Base-by-base conservation (phyloP, 2,888 invertebrate genomes). In the Watsonalla cultraria region DNA sequence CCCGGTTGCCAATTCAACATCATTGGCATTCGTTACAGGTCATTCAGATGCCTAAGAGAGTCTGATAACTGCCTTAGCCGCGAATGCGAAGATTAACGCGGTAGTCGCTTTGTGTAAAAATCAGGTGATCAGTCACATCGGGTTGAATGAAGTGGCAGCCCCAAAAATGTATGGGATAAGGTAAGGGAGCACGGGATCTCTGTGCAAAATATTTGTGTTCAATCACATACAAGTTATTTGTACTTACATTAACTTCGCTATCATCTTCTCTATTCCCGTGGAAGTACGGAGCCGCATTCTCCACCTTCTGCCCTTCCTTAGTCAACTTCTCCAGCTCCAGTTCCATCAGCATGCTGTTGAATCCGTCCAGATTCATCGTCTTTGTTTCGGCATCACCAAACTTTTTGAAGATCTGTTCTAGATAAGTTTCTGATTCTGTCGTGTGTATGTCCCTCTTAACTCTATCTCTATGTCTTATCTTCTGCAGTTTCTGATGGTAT, bases 361-460 rank as follows among this genome's bases (percentile, higher is more conserved):
- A 95, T n/a, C 94, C 94, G 5, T 92, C 92, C 61, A 92, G 64
- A 69, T 92, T 90, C 85, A 95, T 92, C 8, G 93, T 93, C 83
- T 94, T 92, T 45, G 88, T 92, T 6, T 91, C 88, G 0, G 92
- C 92, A 70, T 94, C 92, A 0, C 95, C 95, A 70, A 93, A 95
- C 69, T 92, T 84, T 46, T 89, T 84, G 76, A 96, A 95, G 54
- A 96, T 91, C 76, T 93, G 92, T 57, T 92, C 92, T 51, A 95
- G 84, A 72, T 94, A 95, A 51, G 92, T 90, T 46, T 91, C 90
- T 0, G 93, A 92, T 49, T 91, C 86, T 6, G 86, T 85, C 68
- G 71, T 73, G 50, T 70, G 72, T 0, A 76, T 57, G 7, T 85
- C 84, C 2, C 86, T 62, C 52, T 82, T 83, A 7, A 69, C 33